A percentile compares a stretch with the other conserved stretches of the same genome.
phyloP scores from a whole-genome alignment of 2,888 invertebrate genomes.

The Dynastes tityus region DNA sequence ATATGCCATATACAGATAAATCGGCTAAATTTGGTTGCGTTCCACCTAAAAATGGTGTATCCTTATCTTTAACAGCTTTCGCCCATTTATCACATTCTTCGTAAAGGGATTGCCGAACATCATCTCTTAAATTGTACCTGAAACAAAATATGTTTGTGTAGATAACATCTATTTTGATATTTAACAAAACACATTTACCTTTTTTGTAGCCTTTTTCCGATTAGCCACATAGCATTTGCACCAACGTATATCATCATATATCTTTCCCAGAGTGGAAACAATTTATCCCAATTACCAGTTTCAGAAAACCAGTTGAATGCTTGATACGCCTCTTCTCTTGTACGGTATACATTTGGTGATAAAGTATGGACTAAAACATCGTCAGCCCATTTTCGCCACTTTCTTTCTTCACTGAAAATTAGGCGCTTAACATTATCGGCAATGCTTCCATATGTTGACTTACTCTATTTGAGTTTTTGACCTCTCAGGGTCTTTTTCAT shows the following conservation, averaged over 20 bases:
- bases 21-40: conserved; percentile 91
- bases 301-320: conserved; percentile 96
- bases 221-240: conserved; percentile 93
- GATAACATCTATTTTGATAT: not conserved
- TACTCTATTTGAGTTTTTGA: conserved; percentile 73
- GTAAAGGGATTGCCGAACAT: conserved; percentile 92
- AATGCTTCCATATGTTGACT: conserved; percentile 33
- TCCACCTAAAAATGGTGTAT: conserved; percentile 89
- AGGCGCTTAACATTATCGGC: not conserved
- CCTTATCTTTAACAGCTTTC: conserved; percentile 78
- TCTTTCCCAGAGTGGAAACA: conserved; percentile 91
- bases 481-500: conserved; percentile 70
- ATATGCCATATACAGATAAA: conserved; percentile 90
- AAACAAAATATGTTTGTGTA: conserved; percentile 57
- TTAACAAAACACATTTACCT: conserved; percentile 71
- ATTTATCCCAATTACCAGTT: conserved; percentile 92
- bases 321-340: conserved; percentile 86
- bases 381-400: conserved; percentile 98
- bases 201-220: conserved; percentile 90
- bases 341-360: conserved; percentile 97
- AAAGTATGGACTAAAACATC: conserved; percentile 90
- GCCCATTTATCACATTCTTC: conserved; percentile 90
- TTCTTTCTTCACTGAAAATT: conserved; percentile 84
- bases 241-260: conserved; percentile 92
- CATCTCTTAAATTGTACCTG: conserved; percentile 88